A percentile compares a stretch with the other conserved stretches of the same genome.
phyloP scores from a whole-genome alignment of 2,888 invertebrate genomes.

The Drosophila nigricruria region DNA sequence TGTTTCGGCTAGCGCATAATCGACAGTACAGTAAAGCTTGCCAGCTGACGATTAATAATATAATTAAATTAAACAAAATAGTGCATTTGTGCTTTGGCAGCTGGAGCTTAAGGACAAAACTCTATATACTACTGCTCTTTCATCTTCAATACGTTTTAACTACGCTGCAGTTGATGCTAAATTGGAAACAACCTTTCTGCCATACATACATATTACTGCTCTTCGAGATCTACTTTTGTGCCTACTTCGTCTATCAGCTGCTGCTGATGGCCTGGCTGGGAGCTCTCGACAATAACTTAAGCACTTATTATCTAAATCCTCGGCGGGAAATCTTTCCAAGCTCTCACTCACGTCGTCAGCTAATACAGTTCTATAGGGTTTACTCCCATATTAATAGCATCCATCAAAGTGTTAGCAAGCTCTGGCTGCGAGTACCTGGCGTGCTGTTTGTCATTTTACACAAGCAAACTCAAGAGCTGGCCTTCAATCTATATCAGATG shows the following conservation, averaged over 20 bases:
- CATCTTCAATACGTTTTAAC: not conserved
- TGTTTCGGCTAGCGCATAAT: not conserved
- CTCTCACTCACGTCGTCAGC: not conserved
- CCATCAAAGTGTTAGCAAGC: not conserved
- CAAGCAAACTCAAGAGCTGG: not conserved
- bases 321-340: not conserved
- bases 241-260: conserved; percentile 19
- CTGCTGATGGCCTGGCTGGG: conserved; percentile 22
- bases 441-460: not conserved
- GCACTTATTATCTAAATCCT: not conserved
- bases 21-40: conserved; percentile 14
- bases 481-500: not conserved
- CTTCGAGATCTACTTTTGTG: conserved; percentile 6
- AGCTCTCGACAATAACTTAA: not conserved
- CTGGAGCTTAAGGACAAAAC: not conserved
- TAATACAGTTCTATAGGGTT: conserved; percentile 1
- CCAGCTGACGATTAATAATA: not conserved
- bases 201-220: conserved; percentile 1
- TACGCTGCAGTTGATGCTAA: not conserved
- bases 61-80: conserved; percentile 1
- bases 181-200: not conserved
- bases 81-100: not conserved
- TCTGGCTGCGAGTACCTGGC: conserved; percentile 3
- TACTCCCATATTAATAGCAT: not conserved
- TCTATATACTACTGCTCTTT: not conserved